Evolutionary conservation across 2,888 invertebrate species (phyloP), one percentile per base, ranked within the genome.

Genomic region (Eilema griseolum): DNA sequence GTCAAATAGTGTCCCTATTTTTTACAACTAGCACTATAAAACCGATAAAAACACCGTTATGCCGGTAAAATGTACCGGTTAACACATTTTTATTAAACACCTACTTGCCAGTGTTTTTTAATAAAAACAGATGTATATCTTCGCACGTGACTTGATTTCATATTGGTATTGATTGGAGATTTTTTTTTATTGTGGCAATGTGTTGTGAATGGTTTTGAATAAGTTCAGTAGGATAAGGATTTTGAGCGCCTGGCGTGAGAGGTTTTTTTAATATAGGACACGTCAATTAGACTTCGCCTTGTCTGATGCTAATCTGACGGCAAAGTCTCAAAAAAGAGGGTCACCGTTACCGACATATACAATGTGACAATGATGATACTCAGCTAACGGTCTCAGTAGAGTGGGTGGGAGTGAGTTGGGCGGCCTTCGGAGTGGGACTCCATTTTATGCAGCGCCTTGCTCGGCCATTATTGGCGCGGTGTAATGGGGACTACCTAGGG

Each of bases 51-150:
- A n/a, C 8, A 12, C 65, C 56, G 65, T 65, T 65, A 65, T 56
- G n/a, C 52, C 23, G 52, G 57, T n/a, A 2, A 33, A 57, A 57
- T 24, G 56, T 64, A 64, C 64, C 65, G 65, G 52, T 65, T 65
- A 7, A 56, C 57, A 57, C 33, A 56, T 65, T 56, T 65, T 57
- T 33, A 28, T 33, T 23, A 5, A 4, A n/a, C 24, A 52, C n/a
- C n/a, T 23, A 65, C 31, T 65, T 57, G 57, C 24, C 61, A 26
- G 31, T 62, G 62, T 68, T 68, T 41, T 46, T 31, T n/a, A 61
- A 67, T 33, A 41, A 67, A 67, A 67, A 12, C 60, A 67, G 60
- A n/a, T 60, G 59, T 61, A 46, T 61, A 41, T 59, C 14, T 67
- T 28, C 1, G 61, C 61, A 61, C 61, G 46, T 67, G 61, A 61